A percentile compares a stretch with the other conserved stretches of the same genome.
Evolutionary conservation across 2,113 vertebrate species (phyloP).

Genomic region (Rhea americana): DNA sequence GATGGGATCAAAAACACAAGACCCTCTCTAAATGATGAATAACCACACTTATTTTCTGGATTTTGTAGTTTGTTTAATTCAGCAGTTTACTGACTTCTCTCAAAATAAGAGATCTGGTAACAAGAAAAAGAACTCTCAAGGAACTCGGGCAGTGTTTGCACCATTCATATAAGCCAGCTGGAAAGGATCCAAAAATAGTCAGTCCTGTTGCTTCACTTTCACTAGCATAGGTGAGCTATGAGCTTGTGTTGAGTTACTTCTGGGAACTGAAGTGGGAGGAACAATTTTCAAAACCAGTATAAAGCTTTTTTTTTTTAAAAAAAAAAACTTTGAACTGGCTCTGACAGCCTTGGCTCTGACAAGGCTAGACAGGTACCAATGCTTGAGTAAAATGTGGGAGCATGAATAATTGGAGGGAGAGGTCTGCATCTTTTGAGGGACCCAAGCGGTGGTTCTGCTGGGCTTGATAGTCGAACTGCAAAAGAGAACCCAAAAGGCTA

Average conservation of each 20-base stretch:
- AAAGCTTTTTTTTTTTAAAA: too few species aligned
- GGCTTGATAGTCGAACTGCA: too few species aligned
- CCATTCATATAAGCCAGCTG: too few species aligned
- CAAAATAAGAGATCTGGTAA: neutral
- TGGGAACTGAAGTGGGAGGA: neutral
- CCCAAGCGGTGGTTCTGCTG: too few species aligned
- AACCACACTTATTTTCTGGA: too few species aligned
- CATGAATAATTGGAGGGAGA: neutral
- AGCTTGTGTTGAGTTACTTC: too few species aligned
- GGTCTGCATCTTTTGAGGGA: too few species aligned
- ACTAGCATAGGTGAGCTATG: neutral
- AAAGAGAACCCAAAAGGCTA: too few species aligned
- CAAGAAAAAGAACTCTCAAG: neutral
- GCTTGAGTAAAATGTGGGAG: rapidly evolving
- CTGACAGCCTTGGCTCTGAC: too few species aligned
- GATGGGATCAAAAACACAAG: neutral
- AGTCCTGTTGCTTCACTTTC: too few species aligned
- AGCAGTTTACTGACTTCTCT: neutral
- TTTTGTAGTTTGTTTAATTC: neutral
- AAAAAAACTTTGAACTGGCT: too few species aligned
- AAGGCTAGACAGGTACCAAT: rapidly evolving
- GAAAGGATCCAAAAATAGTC: neutral
- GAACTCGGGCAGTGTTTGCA: too few species aligned
- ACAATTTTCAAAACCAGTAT: neutral
- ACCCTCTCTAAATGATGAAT: neutral